These are phyloP conservation scores for Bombyx huttoni DNA, from an alignment of 2,888 invertebrate genomes.

Conservation along the genomic window DNA sequence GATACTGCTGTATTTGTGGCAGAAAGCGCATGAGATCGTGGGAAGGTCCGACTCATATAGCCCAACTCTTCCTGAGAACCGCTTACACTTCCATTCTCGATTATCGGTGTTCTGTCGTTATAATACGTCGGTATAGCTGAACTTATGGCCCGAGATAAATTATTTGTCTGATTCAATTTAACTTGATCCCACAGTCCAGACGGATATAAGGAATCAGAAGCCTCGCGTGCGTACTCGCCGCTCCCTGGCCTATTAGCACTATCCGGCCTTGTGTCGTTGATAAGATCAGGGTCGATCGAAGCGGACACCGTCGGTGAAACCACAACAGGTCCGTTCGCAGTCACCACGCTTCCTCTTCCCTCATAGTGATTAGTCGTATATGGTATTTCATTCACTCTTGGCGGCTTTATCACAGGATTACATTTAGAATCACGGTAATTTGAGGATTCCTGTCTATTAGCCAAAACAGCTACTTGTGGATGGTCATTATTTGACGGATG, in stretches of 20 bases:
- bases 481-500: conserved; percentile 60
- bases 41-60: conserved; percentile 75
- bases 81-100: conserved; percentile 73
- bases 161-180: conserved; percentile 61
- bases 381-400: conserved; percentile 77
- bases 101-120: conserved; percentile 83
- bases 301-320: conserved; percentile 82
- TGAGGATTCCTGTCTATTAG: conserved; percentile 61
- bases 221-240: conserved; percentile 84
- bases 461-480: conserved; percentile 71
- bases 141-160: conserved; percentile 72
- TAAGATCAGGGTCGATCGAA: conserved; percentile 87
- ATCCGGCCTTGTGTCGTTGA: conserved; percentile 83
- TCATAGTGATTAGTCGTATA: conserved; percentile 80
- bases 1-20: conserved; percentile 64
- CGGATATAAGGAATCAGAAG: conserved; percentile 82
- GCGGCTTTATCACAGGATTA: conserved; percentile 82
- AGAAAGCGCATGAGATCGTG: conserved; percentile 57
- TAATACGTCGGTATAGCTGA: conserved; percentile 74
- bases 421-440: conserved; percentile 56
- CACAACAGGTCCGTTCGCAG: conserved; percentile 76
- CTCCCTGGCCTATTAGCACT: conserved; percentile 75
- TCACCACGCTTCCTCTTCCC: conserved; percentile 76
- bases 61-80: conserved; percentile 75
- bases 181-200: conserved; percentile 84